Percentiles rank a stretch among this genome's conserved stretches.
phyloP scores from a whole-genome alignment of 2,113 vertebrate genomes.

The Sigmodon hispidus region DNA sequence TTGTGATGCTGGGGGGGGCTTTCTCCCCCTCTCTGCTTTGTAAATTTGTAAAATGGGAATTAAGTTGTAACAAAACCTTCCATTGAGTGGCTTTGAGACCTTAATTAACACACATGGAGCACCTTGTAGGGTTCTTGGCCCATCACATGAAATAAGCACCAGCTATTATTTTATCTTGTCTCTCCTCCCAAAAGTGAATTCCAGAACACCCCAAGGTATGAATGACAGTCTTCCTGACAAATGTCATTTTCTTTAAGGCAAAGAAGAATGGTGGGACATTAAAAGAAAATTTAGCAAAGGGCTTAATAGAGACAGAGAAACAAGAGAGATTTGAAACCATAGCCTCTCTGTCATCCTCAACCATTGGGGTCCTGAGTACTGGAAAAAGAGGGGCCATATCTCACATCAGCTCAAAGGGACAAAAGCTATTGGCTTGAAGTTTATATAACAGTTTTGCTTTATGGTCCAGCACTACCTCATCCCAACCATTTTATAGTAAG shows the following conservation, averaged over 20 bases:
- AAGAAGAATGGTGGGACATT: background rate
- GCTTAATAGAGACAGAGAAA: background rate
- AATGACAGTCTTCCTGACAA: background rate
- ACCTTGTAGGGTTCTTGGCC: background rate
- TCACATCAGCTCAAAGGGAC: background rate
- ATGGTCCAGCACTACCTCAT: slow-evolving; percentile 26
- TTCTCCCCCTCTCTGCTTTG: background rate
- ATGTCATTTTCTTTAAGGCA: background rate
- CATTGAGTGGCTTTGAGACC: background rate
- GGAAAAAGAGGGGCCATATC: background rate
- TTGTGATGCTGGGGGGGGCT: background rate
- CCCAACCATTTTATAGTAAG: slow-evolving; percentile 63
- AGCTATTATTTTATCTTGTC: background rate
- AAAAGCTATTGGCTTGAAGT: slow-evolving; percentile 27
- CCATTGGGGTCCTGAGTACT: background rate
- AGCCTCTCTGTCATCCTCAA: background rate
- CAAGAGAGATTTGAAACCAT: background rate
- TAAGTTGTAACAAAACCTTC: slow-evolving; percentile 7
- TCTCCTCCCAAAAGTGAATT: background rate
- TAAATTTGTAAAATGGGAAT: background rate
- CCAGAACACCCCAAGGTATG: background rate
- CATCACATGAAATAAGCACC: background rate
- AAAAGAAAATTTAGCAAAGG: background rate
- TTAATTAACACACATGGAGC: background rate
- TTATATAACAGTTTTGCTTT: slow-evolving; percentile 65